Evolutionary conservation across 1,140 invertebrate species (phyloP).

Genomic region (fruit fly (Drosophila melanogaster)): DNA sequence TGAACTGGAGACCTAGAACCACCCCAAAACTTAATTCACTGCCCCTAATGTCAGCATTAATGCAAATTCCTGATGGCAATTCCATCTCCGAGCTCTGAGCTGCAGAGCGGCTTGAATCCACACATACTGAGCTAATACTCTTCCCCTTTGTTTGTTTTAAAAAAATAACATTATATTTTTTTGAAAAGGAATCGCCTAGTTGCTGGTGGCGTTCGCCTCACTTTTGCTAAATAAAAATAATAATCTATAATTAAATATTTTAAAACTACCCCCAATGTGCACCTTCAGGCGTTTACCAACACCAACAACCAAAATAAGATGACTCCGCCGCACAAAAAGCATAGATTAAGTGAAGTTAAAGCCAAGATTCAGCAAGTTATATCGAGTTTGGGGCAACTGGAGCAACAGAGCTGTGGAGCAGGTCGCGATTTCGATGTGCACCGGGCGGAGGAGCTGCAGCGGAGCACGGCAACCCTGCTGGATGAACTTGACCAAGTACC

Average conservation of each 20-base stretch:
- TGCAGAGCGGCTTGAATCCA: constrained; percentile 4
- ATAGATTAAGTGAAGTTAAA: constrained; percentile 57
- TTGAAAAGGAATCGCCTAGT: neutral
- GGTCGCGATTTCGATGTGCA: neutral
- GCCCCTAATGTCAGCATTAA: constrained; percentile 8
- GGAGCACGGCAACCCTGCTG: constrained; percentile 30
- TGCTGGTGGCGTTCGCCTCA: neutral
- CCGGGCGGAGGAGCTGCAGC: constrained; percentile 10
- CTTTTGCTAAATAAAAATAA: constrained; percentile 2
- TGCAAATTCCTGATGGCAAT: neutral
- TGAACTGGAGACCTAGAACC: constrained; percentile 85
- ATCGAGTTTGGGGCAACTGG: constrained; percentile 36
- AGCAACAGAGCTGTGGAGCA: neutral
- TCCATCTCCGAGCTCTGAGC: neutral
- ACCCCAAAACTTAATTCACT: constrained; percentile 7
- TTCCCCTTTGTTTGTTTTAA: constrained; percentile 6
- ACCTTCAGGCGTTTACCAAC: too few species aligned
- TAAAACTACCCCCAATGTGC: neutral
- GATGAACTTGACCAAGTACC: constrained; percentile 22
- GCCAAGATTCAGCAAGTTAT: constrained; percentile 30
- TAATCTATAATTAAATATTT: neutral
- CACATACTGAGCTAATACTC: constrained; percentile 14
- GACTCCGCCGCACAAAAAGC: constrained; percentile 9
- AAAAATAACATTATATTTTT: constrained; percentile 1
- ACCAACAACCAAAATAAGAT: neutral